Evolutionary conservation across 2,888 invertebrate genomes (phyloP).

Genomic region (Drosophila neonasuta): DNA sequence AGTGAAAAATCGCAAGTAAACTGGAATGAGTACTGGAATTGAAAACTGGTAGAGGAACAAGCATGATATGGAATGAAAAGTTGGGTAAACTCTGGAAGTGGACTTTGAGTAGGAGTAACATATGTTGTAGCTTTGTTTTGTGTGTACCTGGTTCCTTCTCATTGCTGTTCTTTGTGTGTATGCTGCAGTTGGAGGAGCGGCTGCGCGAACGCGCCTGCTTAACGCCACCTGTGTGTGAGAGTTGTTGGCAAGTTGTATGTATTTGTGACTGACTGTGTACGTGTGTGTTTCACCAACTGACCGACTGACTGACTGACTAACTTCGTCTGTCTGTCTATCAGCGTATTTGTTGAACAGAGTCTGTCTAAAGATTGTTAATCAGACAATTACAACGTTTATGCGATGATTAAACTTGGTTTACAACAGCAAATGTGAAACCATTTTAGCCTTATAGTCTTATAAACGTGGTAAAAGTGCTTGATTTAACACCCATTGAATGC

Average conservation of each 20-base stretch:
- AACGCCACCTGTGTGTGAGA: slow-evolving; percentile 82
- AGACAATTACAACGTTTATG: background rate
- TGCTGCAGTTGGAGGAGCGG: slow-evolving; percentile 82
- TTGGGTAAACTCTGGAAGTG: background rate
- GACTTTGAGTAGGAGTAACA: background rate
- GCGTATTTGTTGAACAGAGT: background rate
- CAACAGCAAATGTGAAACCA: no score
- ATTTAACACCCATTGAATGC: no score
- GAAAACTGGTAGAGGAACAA: no score
- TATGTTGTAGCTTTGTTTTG: background rate
- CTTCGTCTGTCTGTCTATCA: background rate
- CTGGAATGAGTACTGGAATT: no score
- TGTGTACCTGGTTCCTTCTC: slow-evolving; percentile 82
- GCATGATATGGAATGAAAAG: no score
- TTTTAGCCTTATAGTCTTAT: background rate
- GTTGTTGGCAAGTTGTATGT: slow-evolving; percentile 23
- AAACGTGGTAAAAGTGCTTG: slow-evolving; percentile 7
- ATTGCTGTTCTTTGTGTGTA: slow-evolving; percentile 81
- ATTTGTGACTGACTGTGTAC: slow-evolving; percentile 1
- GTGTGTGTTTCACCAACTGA: background rate
- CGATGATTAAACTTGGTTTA: no score
- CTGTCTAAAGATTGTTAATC: background rate
- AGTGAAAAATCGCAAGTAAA: no score
- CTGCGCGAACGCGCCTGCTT: slow-evolving; percentile 82
- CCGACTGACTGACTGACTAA: background rate